Evolutionary conservation across 2,888 invertebrate species (phyloP).

Genomic region (Penaeus monodon): DNA sequence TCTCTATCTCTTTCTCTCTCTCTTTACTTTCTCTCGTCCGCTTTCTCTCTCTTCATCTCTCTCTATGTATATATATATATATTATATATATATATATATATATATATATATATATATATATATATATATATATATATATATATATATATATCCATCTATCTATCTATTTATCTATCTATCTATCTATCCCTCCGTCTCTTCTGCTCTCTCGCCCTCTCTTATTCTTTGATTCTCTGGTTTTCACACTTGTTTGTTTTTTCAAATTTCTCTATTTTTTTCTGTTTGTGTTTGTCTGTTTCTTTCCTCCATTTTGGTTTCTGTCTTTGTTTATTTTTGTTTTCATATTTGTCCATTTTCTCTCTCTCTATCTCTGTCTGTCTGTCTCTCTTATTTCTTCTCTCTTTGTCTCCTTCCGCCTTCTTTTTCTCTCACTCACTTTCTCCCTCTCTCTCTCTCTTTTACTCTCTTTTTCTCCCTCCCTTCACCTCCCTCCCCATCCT

Average conservation of each 20-base stretch:
- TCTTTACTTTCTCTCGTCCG: no score
- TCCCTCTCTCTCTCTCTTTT: neutral
- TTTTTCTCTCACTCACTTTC: neutral
- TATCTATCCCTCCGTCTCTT: neutral
- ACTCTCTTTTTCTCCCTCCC: neutral
- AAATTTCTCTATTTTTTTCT: neutral
- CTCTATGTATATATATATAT: no score
- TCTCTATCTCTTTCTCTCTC: neutral
- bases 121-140: no score
- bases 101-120: no score
- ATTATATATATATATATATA: no score
- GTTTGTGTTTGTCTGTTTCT: neutral
- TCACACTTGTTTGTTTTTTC: no score
- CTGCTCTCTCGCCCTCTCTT: neutral
- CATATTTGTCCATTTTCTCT: no score
- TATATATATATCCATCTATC: no score
- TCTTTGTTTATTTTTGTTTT: neutral
- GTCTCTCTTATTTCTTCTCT: neutral
- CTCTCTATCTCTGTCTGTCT: no score
- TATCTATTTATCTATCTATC: no score
- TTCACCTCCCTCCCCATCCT: neutral
- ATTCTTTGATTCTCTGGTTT: neutral
- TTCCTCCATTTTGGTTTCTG: neutral
- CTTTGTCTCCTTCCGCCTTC: neutral
- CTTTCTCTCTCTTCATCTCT: no score